phyloP scores from a whole-genome alignment of 2,888 invertebrate species.

The Phorcus lineatus region DNA sequence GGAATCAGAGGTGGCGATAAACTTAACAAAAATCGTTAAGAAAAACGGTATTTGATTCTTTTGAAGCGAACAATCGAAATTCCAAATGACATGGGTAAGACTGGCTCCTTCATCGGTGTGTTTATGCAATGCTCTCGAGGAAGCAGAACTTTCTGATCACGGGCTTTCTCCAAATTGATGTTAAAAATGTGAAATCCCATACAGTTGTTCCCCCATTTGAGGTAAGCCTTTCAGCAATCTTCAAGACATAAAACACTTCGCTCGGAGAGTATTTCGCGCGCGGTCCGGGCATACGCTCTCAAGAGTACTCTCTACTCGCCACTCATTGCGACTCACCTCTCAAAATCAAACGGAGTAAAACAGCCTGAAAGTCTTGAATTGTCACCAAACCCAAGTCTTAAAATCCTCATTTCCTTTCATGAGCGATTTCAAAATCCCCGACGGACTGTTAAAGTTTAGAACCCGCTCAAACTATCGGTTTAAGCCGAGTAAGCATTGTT shows the following conservation, averaged over 20 bases:
- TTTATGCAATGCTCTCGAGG: background rate
- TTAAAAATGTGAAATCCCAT: background rate
- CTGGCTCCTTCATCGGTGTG: background rate
- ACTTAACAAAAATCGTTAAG: no score
- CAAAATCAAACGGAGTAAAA: background rate
- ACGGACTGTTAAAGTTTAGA: background rate
- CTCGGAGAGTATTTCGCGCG: background rate
- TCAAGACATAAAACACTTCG: background rate
- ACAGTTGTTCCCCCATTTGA: background rate
- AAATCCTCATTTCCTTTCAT: background rate
- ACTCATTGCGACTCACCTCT: background rate
- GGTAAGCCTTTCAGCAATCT: conserved; percentile 1
- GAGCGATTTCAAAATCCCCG: background rate
- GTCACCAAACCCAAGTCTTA: background rate
- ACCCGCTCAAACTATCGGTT: background rate
- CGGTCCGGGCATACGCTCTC: background rate
- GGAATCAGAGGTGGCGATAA: no score
- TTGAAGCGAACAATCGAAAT: background rate
- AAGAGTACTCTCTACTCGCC: background rate
- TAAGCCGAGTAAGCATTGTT: background rate
- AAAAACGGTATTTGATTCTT: no score
- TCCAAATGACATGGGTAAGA: background rate
- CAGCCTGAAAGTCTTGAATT: background rate
- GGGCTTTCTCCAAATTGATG: background rate
- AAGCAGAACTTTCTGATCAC: background rate